Conservation (phyloP, 2,888 invertebrate genomes). For the Fragum sueziense region DNA sequence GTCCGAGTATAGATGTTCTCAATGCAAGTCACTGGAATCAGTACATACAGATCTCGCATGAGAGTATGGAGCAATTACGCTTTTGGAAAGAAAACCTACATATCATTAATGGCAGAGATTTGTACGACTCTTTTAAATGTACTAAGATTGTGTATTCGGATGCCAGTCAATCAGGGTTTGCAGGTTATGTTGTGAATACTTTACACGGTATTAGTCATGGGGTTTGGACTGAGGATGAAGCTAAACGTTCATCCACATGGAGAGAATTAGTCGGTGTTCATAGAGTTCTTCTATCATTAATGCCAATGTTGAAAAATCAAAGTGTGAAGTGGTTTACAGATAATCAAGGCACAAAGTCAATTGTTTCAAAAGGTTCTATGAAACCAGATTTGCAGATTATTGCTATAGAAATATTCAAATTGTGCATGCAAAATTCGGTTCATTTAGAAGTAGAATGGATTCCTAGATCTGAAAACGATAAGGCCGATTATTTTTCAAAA, state of each 20-base stretch:
- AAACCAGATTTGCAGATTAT: slow-evolving; percentile 28
- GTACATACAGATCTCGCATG: slow-evolving; percentile 18
- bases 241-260: slow-evolving; percentile 52
- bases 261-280: slow-evolving; percentile 30
- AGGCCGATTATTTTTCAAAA: slow-evolving; percentile 40
- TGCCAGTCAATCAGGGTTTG: slow-evolving; percentile 39
- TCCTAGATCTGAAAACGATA: slow-evolving; percentile 44
- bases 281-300: slow-evolving; percentile 25
- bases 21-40: slow-evolving; percentile 28
- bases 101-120: slow-evolving; percentile 22
- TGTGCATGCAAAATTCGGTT: slow-evolving; percentile 34
- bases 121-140: slow-evolving; percentile 25
- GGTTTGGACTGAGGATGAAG: slow-evolving; percentile 44
- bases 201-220: slow-evolving; percentile 43
- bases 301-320: slow-evolving; percentile 13
- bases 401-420: slow-evolving; percentile 19
- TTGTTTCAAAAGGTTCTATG: slow-evolving; percentile 33
- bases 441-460: slow-evolving; percentile 46
- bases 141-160: slow-evolving; percentile 37
- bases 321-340: slow-evolving; percentile 42
- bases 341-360: slow-evolving; percentile 31
- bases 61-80: slow-evolving; percentile 19
- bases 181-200: slow-evolving; percentile 34
- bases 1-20: slow-evolving; percentile 30
- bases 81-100: slow-evolving; percentile 29